Conservation (phyloP, 2,797 vertebrate genomes). For the Pangasius larnaudii region DNA sequence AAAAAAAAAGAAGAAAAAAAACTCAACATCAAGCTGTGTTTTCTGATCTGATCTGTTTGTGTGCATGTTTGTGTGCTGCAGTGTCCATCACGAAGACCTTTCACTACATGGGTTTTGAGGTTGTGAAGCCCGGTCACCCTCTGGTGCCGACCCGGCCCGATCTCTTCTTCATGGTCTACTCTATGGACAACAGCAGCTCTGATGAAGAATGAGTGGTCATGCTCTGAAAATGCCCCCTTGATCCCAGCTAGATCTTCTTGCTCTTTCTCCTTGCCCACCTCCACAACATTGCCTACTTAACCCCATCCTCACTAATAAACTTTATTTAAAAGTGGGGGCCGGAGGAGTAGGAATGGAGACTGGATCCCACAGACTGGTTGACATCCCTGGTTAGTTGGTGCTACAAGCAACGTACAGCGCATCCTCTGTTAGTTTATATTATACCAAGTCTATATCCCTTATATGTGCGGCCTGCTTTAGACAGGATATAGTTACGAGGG, state of each 20-base stretch:
- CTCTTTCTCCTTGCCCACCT: slow-evolving; percentile 34
- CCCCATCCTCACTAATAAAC: slow-evolving; percentile 36
- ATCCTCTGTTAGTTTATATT: slow-evolving; percentile 56
- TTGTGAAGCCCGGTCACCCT: slow-evolving; percentile 89
- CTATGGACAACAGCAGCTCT: slow-evolving; percentile 87
- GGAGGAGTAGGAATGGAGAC: slow-evolving; percentile 23
- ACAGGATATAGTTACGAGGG: slow-evolving; percentile 36
- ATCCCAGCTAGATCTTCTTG: slow-evolving; percentile 24
- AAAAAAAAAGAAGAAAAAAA: not conserved
- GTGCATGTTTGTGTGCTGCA: slow-evolving; percentile 39
- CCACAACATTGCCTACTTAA: slow-evolving; percentile 14
- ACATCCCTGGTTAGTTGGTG: slow-evolving; percentile 39
- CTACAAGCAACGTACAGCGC: slow-evolving; percentile 58
- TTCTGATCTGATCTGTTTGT: not conserved
- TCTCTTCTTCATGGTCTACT: slow-evolving; percentile 92
- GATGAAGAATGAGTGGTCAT: slow-evolving; percentile 70
- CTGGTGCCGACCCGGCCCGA: slow-evolving; percentile 86
- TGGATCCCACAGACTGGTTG: slow-evolving; percentile 25
- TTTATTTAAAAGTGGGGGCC: not conserved
- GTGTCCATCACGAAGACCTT: slow-evolving; percentile 91
- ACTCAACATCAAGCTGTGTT: not conserved
- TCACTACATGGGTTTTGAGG: slow-evolving; percentile 93
- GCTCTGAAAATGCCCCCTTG: slow-evolving; percentile 29
- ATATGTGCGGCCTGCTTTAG: slow-evolving; percentile 49
- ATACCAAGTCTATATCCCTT: slow-evolving; percentile 48